Percentiles rank a stretch among this genome's conserved stretches.
Conservation (phyloP, 2,888 invertebrate genomes). For the Diplazon laetatorius region DNA sequence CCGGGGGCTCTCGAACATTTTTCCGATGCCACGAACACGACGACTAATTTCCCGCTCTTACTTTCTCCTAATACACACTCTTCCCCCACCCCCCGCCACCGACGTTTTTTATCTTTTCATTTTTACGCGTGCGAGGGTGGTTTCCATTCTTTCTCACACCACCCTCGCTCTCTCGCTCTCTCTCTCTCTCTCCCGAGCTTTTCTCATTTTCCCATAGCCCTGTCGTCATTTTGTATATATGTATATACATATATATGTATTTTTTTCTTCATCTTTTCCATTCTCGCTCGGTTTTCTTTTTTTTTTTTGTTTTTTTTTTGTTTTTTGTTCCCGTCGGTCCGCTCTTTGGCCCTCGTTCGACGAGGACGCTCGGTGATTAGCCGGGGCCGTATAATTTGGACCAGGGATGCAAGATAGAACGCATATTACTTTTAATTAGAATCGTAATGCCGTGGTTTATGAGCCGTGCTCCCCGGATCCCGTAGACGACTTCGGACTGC, state of each 20-base stretch:
- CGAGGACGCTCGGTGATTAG: constrained; percentile 65
- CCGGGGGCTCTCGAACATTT: constrained; percentile 44
- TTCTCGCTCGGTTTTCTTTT: neutral
- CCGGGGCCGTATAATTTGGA: constrained; percentile 69
- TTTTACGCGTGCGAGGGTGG: constrained; percentile 47
- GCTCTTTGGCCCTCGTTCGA: constrained; percentile 38
- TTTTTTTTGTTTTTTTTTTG: neutral
- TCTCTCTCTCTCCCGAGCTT: neutral
- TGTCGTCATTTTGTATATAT: constrained; percentile 8
- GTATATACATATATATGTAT: neutral
- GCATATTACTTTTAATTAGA: constrained; percentile 78
- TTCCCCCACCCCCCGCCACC: constrained; percentile 43
- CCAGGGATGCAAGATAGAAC: constrained; percentile 64
- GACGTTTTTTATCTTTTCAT: constrained; percentile 47
- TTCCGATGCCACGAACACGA: constrained; percentile 67
- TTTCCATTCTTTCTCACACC: constrained; percentile 47
- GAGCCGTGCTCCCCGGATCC: constrained; percentile 67
- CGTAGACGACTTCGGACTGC: constrained; percentile 45
- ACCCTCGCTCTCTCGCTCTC: too few species aligned
- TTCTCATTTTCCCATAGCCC: neutral
- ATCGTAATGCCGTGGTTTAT: constrained; percentile 74
- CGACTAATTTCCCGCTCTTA: constrained; percentile 77
- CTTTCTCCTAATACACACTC: constrained; percentile 63
- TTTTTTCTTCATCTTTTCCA: constrained; percentile 12
- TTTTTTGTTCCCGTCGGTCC: constrained; percentile 40